Conservation (phyloP, 2,113 vertebrate genomes). For the Elanoides forficatus region DNA sequence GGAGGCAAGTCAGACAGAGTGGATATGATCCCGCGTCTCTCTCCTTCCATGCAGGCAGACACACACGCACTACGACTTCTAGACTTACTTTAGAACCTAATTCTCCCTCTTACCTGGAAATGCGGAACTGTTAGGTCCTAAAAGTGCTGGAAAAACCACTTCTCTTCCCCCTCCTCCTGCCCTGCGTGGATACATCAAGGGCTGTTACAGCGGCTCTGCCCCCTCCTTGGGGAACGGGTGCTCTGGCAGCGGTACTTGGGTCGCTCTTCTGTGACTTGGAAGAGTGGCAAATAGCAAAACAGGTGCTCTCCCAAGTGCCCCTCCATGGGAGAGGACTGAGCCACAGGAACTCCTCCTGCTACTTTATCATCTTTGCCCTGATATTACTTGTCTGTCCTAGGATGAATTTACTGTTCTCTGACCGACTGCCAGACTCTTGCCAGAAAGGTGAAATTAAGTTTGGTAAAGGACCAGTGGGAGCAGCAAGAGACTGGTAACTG, state of each 20-base stretch:
- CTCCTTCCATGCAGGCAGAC: neutral
- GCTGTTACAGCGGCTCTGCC: neutral
- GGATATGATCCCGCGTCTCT: fast-evolving
- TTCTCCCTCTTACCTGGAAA: neutral
- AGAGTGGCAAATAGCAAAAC: neutral
- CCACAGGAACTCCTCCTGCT: neutral
- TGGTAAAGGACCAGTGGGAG: neutral
- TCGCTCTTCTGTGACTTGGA: neutral
- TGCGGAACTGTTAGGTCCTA: neutral
- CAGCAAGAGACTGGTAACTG: neutral
- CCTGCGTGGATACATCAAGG: neutral
- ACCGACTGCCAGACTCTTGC: neutral
- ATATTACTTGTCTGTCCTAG: neutral
- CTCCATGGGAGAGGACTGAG: fast-evolving
- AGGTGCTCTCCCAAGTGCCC: neutral
- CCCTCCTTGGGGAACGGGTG: neutral
- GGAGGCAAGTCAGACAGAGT: neutral
- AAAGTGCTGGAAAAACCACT: neutral
- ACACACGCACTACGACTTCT: neutral
- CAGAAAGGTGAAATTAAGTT: neutral
- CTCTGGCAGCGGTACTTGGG: neutral
- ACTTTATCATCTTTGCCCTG: neutral
- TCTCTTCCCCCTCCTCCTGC: neutral
- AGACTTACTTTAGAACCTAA: neutral
- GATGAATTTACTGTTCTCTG: neutral